These are phyloP conservation scores for Agrochola macilenta DNA, from an alignment of 2,888 invertebrate species.

Conservation along the genomic window DNA sequence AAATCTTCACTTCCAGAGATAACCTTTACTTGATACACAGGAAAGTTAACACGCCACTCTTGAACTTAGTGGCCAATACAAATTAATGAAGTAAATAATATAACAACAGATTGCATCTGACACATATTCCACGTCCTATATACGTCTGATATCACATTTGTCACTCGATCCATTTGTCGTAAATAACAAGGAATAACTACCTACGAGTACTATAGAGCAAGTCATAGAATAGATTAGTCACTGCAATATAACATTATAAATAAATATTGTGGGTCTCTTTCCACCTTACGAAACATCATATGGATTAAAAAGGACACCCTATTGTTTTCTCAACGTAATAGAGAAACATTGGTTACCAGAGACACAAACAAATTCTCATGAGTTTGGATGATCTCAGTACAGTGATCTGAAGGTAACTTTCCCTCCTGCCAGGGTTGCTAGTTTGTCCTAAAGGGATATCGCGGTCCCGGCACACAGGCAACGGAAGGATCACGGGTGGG, in stretches of 20 bases:
- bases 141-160: conserved; percentile 50
- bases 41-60: conserved; percentile 3
- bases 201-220: not conserved
- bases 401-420: not conserved
- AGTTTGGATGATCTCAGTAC: not conserved
- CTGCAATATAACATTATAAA: not conserved
- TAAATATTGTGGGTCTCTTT: not conserved
- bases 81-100: conserved; percentile 36
- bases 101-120: conserved; percentile 55
- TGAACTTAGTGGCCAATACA: conserved; percentile 51
- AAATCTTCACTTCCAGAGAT: conserved; percentile 16
- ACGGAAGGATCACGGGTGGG: no score
- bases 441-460: no score
- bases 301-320: not conserved
- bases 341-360: not conserved
- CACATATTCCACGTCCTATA: conserved; percentile 67
- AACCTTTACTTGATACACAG: not conserved
- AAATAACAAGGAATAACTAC: conserved; percentile 43
- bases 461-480: no score
- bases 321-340: not conserved
- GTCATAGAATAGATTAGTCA: conserved; percentile 5
- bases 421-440: no score
- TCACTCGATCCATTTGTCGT: conserved; percentile 49
- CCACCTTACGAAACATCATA: not conserved
- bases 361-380: not conserved